Evolutionary conservation across 2,888 invertebrate species (phyloP).

Genomic region (Nasonia oneida): DNA sequence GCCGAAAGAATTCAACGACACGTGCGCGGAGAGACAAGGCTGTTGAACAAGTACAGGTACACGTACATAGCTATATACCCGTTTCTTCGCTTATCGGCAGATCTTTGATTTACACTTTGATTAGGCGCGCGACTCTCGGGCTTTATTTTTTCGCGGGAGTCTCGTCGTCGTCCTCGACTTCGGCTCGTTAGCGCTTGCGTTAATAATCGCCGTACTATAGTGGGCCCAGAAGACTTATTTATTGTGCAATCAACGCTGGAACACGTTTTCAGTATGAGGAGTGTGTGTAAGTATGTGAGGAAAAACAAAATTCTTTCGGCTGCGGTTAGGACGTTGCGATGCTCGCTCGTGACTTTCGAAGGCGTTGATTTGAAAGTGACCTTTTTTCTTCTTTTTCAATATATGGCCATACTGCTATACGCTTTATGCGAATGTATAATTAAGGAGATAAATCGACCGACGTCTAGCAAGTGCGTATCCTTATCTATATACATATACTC

Average conservation of each 20-base stretch:
- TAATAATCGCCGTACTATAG: conserved; percentile 34
- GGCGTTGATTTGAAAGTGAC: neutral
- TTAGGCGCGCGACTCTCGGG: neutral
- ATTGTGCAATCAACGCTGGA: conserved; percentile 42
- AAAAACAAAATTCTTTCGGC: conserved; percentile 35
- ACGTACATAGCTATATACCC: neutral
- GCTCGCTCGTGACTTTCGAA: neutral
- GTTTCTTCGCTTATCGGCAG: neutral
- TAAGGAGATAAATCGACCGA: neutral
- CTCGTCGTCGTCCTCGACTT: conserved; percentile 2
- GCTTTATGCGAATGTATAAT: neutral
- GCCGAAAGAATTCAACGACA: neutral
- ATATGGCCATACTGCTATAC: neutral
- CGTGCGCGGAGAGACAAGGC: neutral
- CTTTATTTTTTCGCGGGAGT: neutral
- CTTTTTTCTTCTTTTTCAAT: neutral
- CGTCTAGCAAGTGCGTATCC: neutral
- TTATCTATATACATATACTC: neutral
- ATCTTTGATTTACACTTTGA: conserved; percentile 2
- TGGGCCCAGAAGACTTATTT: conserved; percentile 24
- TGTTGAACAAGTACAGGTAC: neutral
- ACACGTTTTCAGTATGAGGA: neutral
- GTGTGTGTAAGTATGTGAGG: neutral
- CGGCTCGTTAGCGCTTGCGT: neutral
- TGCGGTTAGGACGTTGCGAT: neutral